Conservation (phyloP, 2,797 vertebrate species). For the Sandelia bainsii region DNA sequence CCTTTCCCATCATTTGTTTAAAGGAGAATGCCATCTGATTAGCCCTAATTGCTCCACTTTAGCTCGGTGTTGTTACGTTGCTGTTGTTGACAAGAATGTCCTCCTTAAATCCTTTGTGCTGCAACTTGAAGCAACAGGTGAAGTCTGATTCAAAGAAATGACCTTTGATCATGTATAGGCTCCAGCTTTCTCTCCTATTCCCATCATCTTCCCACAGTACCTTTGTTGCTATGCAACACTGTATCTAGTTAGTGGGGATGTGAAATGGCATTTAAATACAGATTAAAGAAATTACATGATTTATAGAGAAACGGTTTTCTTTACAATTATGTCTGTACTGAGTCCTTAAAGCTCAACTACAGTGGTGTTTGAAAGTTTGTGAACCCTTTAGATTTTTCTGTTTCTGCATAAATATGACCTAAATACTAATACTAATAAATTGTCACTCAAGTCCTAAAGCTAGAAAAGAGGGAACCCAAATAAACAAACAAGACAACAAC, state of each 20-base stretch:
- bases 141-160: neutral
- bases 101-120: slow-evolving; percentile 12
- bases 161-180: slow-evolving; percentile 3
- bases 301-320: no score
- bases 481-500: no score
- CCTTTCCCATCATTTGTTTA: slow-evolving; percentile 73
- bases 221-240: neutral
- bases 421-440: no score
- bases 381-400: no score
- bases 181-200: neutral
- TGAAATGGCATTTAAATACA: neutral
- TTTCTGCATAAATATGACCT: no score
- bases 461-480: no score
- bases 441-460: no score
- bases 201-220: neutral
- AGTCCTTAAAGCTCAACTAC: no score
- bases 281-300: no score
- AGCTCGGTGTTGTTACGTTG: slow-evolving; percentile 9
- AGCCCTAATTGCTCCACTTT: slow-evolving; percentile 63
- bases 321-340: no score
- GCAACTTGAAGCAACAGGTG: slow-evolving; percentile 31
- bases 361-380: no score
- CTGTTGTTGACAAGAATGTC: slow-evolving; percentile 13
- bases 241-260: neutral
- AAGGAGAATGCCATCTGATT: slow-evolving; percentile 68